Conservation (phyloP, 2,888 invertebrate genomes). For the Dryomyza anilis region DNA sequence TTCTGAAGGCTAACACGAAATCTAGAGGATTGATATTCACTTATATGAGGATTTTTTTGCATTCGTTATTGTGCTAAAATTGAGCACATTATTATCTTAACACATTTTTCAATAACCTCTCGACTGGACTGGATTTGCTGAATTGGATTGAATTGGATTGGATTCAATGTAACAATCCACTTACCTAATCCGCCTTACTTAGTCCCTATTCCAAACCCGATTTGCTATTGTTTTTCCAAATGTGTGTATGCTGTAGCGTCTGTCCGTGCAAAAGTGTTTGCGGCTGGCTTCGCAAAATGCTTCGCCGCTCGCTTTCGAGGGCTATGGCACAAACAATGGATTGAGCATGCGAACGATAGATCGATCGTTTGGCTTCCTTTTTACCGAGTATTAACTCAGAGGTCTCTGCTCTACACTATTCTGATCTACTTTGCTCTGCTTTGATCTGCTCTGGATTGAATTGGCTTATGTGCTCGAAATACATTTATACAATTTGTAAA, state of each 20-base stretch:
- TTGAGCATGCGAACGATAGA: constrained; percentile 2
- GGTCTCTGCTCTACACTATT: constrained; percentile 19
- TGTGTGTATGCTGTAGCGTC: background rate
- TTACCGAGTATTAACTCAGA: constrained; percentile 7
- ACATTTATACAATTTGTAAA: constrained; percentile 45
- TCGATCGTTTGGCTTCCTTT: constrained; percentile 8
- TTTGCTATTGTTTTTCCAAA: background rate
- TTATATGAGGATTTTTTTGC: background rate
- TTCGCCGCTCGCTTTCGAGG: background rate
- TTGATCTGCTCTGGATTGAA: constrained; percentile 35
- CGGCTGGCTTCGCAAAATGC: background rate
- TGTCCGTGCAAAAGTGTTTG: constrained; percentile 19
- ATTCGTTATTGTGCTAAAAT: constrained; percentile 31
- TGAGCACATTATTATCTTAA: constrained; percentile 55
- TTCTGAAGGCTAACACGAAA: constrained; percentile 4
- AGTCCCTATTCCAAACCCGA: background rate
- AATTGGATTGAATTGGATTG: constrained; percentile 49
- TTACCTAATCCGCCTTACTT: constrained; percentile 27
- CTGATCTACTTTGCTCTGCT: constrained; percentile 7
- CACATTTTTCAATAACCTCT: constrained; percentile 52
- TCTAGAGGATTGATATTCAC: background rate
- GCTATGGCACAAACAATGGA: constrained; percentile 14
- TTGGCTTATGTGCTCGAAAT: constrained; percentile 53
- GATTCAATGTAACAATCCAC: constrained; percentile 39
- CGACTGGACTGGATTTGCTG: constrained; percentile 44